Evolutionary conservation across 2,888 invertebrate species (phyloP), one percentile per base, ranked within the genome.

Genomic region (Patella pellucida): DNA sequence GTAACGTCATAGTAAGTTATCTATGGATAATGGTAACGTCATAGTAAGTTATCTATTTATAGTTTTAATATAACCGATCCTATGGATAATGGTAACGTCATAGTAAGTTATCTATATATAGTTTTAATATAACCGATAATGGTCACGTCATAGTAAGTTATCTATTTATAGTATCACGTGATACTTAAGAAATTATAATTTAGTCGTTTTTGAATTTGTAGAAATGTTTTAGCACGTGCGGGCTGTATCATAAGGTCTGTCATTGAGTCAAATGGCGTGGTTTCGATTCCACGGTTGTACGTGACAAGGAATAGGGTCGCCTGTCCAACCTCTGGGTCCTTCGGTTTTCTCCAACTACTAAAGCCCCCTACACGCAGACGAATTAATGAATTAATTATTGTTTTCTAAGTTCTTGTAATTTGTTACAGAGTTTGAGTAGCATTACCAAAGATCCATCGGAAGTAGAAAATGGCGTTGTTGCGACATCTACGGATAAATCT

Each of bases 21-120:
- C 77, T 15, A 69, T 52, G 3, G 73, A 75, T 27, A 72, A 52
- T 27, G 69, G 52, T 15, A 74, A 77, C 19, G 27, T 71, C 3
- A 56, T 76, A 50, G 76, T 76, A 50, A 69, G 72, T 76, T 12
- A 11, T 16, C 4, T 16, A 9, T n/a, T 56, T 41, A 41, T 9
- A 41, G 41, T 41, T n/a, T n/a, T n/a, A 68, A 75, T 54, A 78
- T 78, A 56, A 73, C 78, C 0, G 75, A 78, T 62, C 78, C 77
- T 15, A 69, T 52, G 3, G 73, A 75, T 27, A 72, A 52, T 27
- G 69, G 52, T 15, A 74, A 77, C 19, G 27, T 71, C 3, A 56
- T 76, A 50, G 76, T 76, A 50, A 69, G 72, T 76, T 12, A 11
- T 16, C 4, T 16, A 9, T n/a, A 31, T 41, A 41, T 9, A 41